A percentile compares a stretch with the other conserved stretches of the same genome.
These are phyloP conservation scores for Agonopterix arenella DNA, from an alignment of 2,888 invertebrate genomes.

Conservation along the genomic window DNA sequence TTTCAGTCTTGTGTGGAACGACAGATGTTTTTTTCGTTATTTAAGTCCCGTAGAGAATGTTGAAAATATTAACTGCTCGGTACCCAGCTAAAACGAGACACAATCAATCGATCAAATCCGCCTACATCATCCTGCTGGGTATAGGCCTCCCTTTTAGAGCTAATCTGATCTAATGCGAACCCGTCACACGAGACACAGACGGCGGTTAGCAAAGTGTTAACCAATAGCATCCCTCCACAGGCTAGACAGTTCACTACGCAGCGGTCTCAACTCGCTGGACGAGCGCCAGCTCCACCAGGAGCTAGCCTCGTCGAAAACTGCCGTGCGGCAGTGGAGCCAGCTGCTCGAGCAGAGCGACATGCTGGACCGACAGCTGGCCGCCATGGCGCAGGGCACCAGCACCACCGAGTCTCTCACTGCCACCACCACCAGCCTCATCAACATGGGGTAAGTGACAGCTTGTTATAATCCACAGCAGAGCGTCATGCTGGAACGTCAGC, in stretches of 20 bases:
- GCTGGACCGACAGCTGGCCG: constrained; percentile 61
- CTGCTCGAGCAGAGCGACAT: constrained; percentile 64
- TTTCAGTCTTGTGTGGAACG: no score
- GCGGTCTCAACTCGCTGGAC: constrained; percentile 68
- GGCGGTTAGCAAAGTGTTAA: background rate
- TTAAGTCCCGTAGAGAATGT: no score
- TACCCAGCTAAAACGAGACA: no score
- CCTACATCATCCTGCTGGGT: no score
- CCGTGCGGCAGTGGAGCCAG: constrained; percentile 68
- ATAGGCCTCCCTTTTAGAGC: no score
- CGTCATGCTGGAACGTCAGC: no score
- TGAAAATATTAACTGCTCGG: no score
- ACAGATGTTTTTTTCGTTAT: no score
- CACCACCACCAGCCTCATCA: constrained; percentile 67
- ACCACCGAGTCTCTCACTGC: constrained; percentile 62
- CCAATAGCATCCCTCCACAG: constrained; percentile 21
- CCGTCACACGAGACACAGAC: no score
- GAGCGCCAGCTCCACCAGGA: constrained; percentile 67
- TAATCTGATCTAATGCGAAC: no score
- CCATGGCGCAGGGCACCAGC: constrained; percentile 64
- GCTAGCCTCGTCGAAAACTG: constrained; percentile 58
- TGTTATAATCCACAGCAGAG: no score
- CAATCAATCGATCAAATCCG: no score
- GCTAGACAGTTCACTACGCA: constrained; percentile 67
- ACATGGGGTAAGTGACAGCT: constrained; percentile 56